Evolutionary conservation across 2,113 vertebrate species (phyloP).

Genomic region (Odontophorus gujanensis): DNA sequence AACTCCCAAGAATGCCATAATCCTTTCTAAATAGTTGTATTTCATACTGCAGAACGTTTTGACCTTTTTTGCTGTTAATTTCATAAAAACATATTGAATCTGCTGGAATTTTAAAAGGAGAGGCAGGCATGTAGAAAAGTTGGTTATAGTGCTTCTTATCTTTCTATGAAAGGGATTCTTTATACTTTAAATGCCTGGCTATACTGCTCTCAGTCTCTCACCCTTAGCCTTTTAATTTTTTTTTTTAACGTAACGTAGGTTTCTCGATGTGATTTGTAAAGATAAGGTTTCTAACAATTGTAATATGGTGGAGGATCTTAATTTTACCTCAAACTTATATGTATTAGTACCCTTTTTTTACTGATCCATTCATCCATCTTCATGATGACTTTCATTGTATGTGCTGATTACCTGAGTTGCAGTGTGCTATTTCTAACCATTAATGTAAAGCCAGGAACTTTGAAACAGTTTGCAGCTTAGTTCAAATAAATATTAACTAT

Average conservation of each 20-base stretch:
- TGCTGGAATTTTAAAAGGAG: background rate
- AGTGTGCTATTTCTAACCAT: accelerated
- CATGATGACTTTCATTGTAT: background rate
- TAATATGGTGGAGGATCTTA: background rate
- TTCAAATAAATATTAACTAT: too few species aligned
- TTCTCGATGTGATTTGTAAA: background rate
- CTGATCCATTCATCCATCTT: background rate
- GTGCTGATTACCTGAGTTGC: background rate
- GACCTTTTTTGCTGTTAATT: background rate
- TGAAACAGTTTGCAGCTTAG: too few species aligned
- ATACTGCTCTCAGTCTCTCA: background rate
- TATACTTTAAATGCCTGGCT: background rate
- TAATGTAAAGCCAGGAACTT: background rate
- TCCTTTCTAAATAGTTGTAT: background rate
- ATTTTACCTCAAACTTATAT: background rate
- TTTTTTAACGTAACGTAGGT: background rate
- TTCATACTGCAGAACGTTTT: background rate
- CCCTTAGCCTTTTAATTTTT: background rate
- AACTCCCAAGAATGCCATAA: background rate
- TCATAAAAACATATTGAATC: background rate
- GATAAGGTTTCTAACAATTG: background rate
- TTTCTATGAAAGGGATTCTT: background rate
- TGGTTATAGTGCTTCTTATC: background rate
- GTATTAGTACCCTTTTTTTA: background rate
- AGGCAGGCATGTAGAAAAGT: background rate